Base-by-base conservation (phyloP, 2,113 vertebrate genomes). In the Hippolais icterina region DNA sequence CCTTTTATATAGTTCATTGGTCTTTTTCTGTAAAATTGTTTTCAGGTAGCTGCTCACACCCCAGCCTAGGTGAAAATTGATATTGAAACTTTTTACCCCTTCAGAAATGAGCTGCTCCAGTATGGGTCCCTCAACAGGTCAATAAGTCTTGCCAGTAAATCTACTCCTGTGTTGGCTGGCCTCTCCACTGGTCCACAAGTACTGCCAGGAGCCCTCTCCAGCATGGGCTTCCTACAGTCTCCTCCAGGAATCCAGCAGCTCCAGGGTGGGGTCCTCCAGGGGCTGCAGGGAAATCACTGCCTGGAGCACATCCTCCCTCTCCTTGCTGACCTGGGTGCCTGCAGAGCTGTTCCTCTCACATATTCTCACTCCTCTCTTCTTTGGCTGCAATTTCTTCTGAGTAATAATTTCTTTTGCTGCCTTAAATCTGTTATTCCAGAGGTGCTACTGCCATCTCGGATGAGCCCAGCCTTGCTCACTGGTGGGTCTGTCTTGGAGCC, bases 101-200 rank as follows among this genome's bases (percentile, higher is more conserved):
- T 52, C 57, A 71, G 56, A 50, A 46, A 28, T 21, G 41, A n/a
- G 12, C 50, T 53, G 12, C 54, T 80, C 22, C 28, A 50, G 27
- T 8, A 4, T 2, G 18, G 24, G 12, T 27, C 4, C 17, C 23
- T 20, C 5, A 25, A 0, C 6, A 23, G 10, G 35, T n/a, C 53
- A 44, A 2, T 23, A 29, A 42, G 31, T 18, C 59, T 20, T 54
- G 31, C 19, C n/a, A 61, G 12, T 3, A 54, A 50, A 39, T 22
- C 59, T 61, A 10, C 35, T 39, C 41, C 20, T 42, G 19, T 11
- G 12, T n/a, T 37, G 20, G 47, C 33, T 61, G 11, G 6, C 53
- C 25, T 78, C 52, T 65, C 25, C 14, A 15, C 9, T 16, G 60
- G 4, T 5, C 14, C 41, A 19, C 54, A n/a, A 42, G 28, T n/a